Evolutionary conservation across 1,140 invertebrate species (phyloP), one percentile per base, ranked within the genome.

Genomic region (Drosophila subpulchrella): DNA sequence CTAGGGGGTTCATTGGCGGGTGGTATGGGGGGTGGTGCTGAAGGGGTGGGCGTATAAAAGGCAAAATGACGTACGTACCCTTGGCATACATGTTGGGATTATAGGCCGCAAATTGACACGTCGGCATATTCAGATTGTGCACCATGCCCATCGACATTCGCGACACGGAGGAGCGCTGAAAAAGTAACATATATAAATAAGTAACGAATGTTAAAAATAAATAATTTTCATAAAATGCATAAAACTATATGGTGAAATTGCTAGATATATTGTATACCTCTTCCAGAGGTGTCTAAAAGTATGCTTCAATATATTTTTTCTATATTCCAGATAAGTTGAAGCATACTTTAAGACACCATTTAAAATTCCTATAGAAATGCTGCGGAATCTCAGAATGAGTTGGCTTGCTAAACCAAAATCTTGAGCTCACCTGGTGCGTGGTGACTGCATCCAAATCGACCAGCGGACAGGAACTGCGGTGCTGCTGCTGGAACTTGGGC

Each of bases 401-500:
- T 6, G 5, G 2, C n/a, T 6, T 6, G 5, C 5, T 7, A 15
- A 5, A 27, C 3, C 5, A 24, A 13, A 13, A 1, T 1, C 4
- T 10, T 1, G 3, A 12, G 3, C 51, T 11, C 53, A 92, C 91
- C 89, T 90, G 91, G 81, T 92, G 91, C 51, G 89, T 71, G n/a
- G 55, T 58, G 8, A 91, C 78, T 8, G 85, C 65, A 61, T 90
- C 92, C 62, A 91, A 73, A 61, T 96, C 95, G 59, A 95, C 94
- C 53, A 96, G 93, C 0, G 95, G 94, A 88, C 96, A 96, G 79
- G 95, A 96, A 70, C 94, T 94, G 60, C 96, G 93, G 91, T 96
- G 94, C 72, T 95, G 94, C 68, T 95, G 95, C 91, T 97, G 97
- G 91, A 97, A 97, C 85, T 97, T 97, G 0, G 97, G 97, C 86